Evolutionary conservation across 2,888 invertebrate genomes (phyloP).

Genomic region (Rhyacophila evoluta): DNA sequence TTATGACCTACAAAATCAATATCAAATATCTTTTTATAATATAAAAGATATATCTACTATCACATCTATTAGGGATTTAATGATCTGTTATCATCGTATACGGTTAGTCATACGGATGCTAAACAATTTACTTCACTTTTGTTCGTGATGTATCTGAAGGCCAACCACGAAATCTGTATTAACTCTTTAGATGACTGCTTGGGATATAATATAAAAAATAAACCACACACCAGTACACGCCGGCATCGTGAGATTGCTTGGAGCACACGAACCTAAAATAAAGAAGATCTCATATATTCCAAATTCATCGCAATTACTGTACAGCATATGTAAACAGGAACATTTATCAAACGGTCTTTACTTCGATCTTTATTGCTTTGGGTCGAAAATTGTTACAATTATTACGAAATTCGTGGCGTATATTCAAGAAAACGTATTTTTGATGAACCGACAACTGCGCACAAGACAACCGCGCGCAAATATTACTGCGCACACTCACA

Average conservation of each 20-base stretch:
- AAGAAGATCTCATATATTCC: not conserved
- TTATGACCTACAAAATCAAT: too few species aligned
- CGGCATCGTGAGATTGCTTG: not conserved
- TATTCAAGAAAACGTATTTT: not conserved
- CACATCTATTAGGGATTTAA: not conserved
- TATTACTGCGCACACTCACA: too few species aligned
- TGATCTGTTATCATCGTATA: not conserved
- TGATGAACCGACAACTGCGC: too few species aligned
- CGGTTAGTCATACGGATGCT: not conserved
- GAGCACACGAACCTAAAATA: slow-evolving; percentile 14
- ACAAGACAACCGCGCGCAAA: too few species aligned
- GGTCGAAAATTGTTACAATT: not conserved
- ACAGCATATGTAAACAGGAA: slow-evolving; percentile 9
- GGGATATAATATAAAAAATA: not conserved
- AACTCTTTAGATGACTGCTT: not conserved
- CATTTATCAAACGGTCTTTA: slow-evolving; percentile 2
- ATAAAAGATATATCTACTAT: not conserved
- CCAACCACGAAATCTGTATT: slow-evolving; percentile 14
- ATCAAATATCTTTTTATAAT: too few species aligned
- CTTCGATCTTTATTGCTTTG: not conserved
- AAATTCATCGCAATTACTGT: not conserved
- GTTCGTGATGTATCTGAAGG: not conserved
- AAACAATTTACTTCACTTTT: not conserved
- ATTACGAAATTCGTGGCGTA: not conserved
- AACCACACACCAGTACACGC: not conserved